phyloP scores from a whole-genome alignment of 1,140 invertebrate genomes.

The Leptonema lineaticorne region DNA sequence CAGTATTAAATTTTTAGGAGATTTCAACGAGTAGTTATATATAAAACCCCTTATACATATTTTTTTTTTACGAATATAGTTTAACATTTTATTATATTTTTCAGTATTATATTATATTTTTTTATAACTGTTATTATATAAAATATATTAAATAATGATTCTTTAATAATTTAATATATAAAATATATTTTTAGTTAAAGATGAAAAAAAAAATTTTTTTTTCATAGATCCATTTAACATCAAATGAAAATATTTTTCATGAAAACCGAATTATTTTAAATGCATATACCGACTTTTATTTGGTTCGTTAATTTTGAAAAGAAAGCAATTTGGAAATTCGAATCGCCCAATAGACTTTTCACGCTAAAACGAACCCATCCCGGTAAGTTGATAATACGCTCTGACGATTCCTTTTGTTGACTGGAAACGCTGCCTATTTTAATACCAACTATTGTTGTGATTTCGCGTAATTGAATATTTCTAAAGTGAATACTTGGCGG shows the following conservation, averaged over 20 bases:
- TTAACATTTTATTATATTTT: not conserved
- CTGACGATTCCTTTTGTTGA: slow-evolving; percentile 4
- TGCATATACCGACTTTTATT: slow-evolving; percentile 20
- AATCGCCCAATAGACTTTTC: slow-evolving; percentile 41
- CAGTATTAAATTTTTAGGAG: not conserved
- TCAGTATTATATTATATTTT: not conserved
- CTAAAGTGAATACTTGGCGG: not conserved
- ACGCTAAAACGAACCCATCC: slow-evolving; percentile 22
- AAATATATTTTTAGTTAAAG: not conserved
- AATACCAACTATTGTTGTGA: not conserved
- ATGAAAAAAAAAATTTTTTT: too few species aligned
- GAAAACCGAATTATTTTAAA: not conserved
- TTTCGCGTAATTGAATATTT: not conserved
- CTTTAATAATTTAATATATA: too few species aligned
- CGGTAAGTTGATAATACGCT: slow-evolving; percentile 10
- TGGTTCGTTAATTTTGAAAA: slow-evolving; percentile 38
- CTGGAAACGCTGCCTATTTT: not conserved
- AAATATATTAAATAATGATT: too few species aligned
- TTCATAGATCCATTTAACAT: not conserved
- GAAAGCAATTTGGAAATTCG: slow-evolving; percentile 40
- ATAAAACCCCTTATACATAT: not conserved
- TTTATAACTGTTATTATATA: not conserved
- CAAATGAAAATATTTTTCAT: slow-evolving; percentile 7
- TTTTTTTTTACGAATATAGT: not conserved
- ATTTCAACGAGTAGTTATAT: not conserved